Conservation (phyloP, 53 echinoderm and acorn worm species). For the Pentamera pediparva region DNA sequence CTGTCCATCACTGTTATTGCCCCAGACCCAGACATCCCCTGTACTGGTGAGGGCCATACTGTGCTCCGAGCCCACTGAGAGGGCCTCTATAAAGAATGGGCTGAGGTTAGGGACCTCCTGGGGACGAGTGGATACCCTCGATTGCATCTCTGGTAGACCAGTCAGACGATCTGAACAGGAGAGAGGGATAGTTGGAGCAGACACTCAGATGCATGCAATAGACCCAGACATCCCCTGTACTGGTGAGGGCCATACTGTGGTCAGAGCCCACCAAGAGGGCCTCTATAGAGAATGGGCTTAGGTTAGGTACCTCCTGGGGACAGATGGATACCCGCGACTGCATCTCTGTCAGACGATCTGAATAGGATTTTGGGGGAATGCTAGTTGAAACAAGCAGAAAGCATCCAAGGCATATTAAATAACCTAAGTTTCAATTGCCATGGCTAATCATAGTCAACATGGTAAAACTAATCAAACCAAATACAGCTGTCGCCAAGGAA, state of each 20-base stretch:
- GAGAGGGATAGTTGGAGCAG: constrained; percentile 63
- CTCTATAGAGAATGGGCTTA: constrained; percentile 89
- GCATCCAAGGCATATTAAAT: too few species aligned
- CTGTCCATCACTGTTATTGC: constrained; percentile 93
- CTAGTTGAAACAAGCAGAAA: too few species aligned
- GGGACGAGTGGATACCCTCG: constrained; percentile 76
- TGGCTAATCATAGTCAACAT: too few species aligned
- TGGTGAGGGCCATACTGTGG: constrained; percentile 87
- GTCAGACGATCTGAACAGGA: constrained; percentile 75
- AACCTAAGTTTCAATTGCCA: too few species aligned
- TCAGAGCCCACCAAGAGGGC: constrained; percentile 89
- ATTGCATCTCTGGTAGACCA: constrained; percentile 80
- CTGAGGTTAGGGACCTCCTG: constrained; percentile 84
- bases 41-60: constrained; percentile 85
- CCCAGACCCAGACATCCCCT: constrained; percentile 99
- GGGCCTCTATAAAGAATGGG: constrained; percentile 90
- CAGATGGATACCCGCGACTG: constrained; percentile 71
- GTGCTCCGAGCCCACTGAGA: constrained; percentile 90
- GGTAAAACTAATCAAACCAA: too few species aligned
- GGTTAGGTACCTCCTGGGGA: constrained; percentile 83
- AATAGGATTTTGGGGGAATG: too few species aligned
- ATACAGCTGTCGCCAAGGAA: too few species aligned
- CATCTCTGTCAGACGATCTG: constrained; percentile 95
- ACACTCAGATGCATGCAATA: constrained; percentile 90
- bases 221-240: constrained; percentile 93